Evolutionary conservation across 2,888 invertebrate genomes (phyloP).

Genomic region (Litoditis marina): DNA sequence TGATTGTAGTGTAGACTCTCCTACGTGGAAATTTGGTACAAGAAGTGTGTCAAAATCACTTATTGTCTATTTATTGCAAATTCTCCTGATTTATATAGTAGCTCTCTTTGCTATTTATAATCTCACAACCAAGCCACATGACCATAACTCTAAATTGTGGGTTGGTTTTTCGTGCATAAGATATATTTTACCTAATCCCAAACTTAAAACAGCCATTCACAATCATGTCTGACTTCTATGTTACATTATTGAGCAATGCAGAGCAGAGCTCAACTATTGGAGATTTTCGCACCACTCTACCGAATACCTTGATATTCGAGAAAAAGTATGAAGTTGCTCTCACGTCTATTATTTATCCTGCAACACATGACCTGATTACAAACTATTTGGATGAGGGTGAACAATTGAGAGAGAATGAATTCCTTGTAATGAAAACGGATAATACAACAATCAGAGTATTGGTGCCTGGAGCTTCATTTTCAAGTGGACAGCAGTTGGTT

Average conservation of each 20-base stretch:
- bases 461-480: too few relatives aligned
- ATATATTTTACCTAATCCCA: conserved; percentile 13
- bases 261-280: conserved; percentile 5
- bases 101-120: conserved; percentile 9
- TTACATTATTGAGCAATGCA: conserved; percentile 10
- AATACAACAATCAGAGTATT: too few relatives aligned
- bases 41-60: conserved; percentile 12
- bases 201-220: not conserved
- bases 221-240: conserved; percentile 8
- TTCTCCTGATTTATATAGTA: conserved; percentile 13
- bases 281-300: conserved; percentile 4
- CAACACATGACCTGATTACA: conserved; percentile 12
- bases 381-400: not conserved
- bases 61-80: conserved; percentile 10
- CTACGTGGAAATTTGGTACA: too few relatives aligned
- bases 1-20: too few relatives aligned
- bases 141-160: conserved; percentile 1
- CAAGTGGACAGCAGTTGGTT: too few relatives aligned
- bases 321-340: conserved; percentile 7
- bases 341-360: conserved; percentile 10
- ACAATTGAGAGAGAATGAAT: conserved; percentile 9
- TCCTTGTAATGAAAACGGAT: too few relatives aligned
- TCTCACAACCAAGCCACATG: conserved; percentile 2
- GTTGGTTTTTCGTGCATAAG: conserved; percentile 1
- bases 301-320: not conserved